Evolutionary conservation across 2,888 invertebrate species (phyloP), one percentile per base, ranked within the genome.

Genomic region (Nymphalis c-album): DNA sequence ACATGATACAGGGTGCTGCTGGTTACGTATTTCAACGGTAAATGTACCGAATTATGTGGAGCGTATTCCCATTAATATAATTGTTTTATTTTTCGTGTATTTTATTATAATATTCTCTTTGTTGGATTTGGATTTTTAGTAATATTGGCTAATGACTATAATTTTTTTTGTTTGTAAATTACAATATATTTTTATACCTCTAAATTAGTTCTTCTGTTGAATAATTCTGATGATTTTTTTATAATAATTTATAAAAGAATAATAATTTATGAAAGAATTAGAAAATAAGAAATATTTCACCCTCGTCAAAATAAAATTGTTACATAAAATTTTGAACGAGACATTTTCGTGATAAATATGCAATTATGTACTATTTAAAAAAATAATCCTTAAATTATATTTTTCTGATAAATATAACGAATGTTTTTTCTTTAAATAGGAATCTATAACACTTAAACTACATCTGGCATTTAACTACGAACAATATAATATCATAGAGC

Each of bases 381-480:
- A 3, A 13, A 0, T 3, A 31, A 31, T 40, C 10, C 4, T 13
- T 13, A 40, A 13, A 40, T 40, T 0, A 40, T 40, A 40, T 40
- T 40, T 40, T 40, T 4, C 40, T 40, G 13, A 40, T 13, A 13
- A 40, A 40, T 40, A 40, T 40, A 20, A 10, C 8, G 7, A 18
- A 20, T n/a, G n/a, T 47, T 7, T 47, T 50, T 18, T 50, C 50
- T 18, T 50, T 50, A 50, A 18, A 20, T 50, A 20, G 18, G 7
- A 20, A 50, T 10, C 20, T 18, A 50, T 50, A 50, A 50, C 20
- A 50, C 18, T 8, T 18, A 17, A n/a, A 16, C 20, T 47, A 67
- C 69, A 62, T 77, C 76, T 76, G 75, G 73, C 76, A 76, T 74
- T 73, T 72, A 74, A 75, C 73, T 35, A 57, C 57, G 69, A 71